A percentile compares a stretch with the other conserved stretches of the same genome.
Conservation (phyloP, 1,140 invertebrate genomes). For the Phymastichus coffea region DNA sequence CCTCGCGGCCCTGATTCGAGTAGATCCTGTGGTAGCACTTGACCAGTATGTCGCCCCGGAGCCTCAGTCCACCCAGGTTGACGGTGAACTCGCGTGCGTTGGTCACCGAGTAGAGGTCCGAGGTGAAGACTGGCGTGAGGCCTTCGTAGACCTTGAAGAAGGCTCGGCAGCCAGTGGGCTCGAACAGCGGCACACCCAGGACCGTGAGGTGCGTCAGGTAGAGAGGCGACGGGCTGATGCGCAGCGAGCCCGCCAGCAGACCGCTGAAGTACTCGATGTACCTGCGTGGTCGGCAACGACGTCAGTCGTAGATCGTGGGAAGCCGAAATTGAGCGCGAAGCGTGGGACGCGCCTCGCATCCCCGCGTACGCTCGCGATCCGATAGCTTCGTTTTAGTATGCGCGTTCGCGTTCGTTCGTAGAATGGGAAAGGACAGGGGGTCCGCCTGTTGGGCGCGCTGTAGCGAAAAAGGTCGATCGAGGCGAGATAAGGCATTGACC, state of each 20-base stretch:
- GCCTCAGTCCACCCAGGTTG: slow-evolving; percentile 69
- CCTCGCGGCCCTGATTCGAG: slow-evolving; percentile 52
- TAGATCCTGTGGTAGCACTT: slow-evolving; percentile 80
- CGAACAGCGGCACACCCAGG: slow-evolving; percentile 78
- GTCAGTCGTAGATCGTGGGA: slow-evolving; percentile 35
- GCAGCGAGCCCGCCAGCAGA: slow-evolving; percentile 81
- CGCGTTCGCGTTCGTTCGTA: no score
- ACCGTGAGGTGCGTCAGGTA: slow-evolving; percentile 86
- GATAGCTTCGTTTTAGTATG: no score
- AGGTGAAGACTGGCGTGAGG: slow-evolving; percentile 84
- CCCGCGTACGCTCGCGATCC: no score
- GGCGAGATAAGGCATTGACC: background rate
- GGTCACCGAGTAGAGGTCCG: slow-evolving; percentile 59
- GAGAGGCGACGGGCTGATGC: slow-evolving; percentile 82
- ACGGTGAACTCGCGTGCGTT: slow-evolving; percentile 68
- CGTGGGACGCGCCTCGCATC: slow-evolving; percentile 26
- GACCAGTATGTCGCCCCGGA: slow-evolving; percentile 85
- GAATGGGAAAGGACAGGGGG: no score
- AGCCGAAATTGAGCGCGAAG: no score
- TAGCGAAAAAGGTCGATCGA: slow-evolving; percentile 1
- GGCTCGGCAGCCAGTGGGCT: slow-evolving; percentile 70
- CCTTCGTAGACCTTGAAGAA: slow-evolving; percentile 85
- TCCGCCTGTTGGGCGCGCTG: no score
- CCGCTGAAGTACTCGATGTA: slow-evolving; percentile 89
- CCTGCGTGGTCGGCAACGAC: slow-evolving; percentile 57